These are phyloP conservation scores for Melanotaenia trifasciata DNA, from an alignment of 2,797 vertebrate species.

Conservation along the genomic window DNA sequence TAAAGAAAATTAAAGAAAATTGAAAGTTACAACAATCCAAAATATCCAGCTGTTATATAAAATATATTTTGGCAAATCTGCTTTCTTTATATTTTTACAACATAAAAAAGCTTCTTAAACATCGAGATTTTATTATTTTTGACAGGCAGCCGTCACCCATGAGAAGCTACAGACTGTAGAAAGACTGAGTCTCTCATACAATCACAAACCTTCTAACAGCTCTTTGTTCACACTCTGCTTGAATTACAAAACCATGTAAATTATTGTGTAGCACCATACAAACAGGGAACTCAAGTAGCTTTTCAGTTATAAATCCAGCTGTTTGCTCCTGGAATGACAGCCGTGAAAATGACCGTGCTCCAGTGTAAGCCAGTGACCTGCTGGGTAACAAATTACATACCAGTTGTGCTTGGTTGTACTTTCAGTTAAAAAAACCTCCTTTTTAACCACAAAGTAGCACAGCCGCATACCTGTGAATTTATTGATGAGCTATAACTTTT, in stretches of 20 bases:
- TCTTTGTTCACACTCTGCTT: background rate
- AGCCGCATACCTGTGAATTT: background rate
- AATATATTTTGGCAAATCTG: background rate
- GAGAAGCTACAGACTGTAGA: background rate
- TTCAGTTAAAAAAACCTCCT: background rate
- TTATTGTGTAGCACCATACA: background rate
- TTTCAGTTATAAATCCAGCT: constrained; percentile 1
- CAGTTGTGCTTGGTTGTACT: background rate
- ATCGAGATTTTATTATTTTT: background rate
- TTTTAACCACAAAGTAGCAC: background rate
- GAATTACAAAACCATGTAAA: background rate
- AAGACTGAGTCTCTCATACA: too few species aligned
- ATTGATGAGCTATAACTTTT: background rate
- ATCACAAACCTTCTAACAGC: background rate
- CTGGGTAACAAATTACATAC: background rate
- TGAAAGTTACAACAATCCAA: too few species aligned
- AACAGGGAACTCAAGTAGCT: background rate
- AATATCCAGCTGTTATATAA: background rate
- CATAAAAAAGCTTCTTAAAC: background rate
- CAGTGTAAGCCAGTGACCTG: background rate
- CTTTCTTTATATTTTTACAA: background rate
- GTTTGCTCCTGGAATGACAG: background rate
- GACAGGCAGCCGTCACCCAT: background rate
- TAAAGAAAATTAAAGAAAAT: too few species aligned
- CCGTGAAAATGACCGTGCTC: background rate